These are phyloP conservation scores for Brachyptera putata DNA, from an alignment of 2,888 invertebrate genomes.

Conservation along the genomic window DNA sequence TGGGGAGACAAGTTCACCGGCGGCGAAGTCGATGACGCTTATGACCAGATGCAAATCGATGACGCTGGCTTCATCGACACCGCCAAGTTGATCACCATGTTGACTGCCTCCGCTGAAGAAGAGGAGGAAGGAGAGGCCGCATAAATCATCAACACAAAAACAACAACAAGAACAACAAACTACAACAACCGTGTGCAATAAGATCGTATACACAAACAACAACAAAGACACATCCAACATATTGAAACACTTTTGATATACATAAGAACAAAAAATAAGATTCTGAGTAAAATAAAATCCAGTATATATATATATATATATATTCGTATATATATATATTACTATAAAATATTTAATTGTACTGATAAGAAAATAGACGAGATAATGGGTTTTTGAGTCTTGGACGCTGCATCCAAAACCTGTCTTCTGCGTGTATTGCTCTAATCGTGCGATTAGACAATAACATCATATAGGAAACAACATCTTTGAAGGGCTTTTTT, in stretches of 20 bases:
- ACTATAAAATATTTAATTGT: not conserved
- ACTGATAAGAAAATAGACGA: constrained; percentile 3
- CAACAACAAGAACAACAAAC: not conserved
- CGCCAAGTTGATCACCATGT: constrained; percentile 77
- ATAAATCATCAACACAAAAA: constrained; percentile 24
- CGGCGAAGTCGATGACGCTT: constrained; percentile 87
- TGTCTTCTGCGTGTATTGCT: not conserved
- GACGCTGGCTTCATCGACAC: constrained; percentile 88
- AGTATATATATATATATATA: not conserved
- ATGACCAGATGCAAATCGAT: constrained; percentile 89
- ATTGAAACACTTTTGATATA: constrained; percentile 1
- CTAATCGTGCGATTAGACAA: not conserved
- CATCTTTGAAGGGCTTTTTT: not conserved
- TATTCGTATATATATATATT: no score
- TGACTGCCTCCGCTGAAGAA: constrained; percentile 81
- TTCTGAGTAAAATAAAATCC: constrained; percentile 7
- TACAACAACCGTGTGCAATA: not conserved
- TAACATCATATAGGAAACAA: not conserved
- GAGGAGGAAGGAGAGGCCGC: constrained; percentile 51
- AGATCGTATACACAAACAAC: not conserved
- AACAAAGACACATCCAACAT: constrained; percentile 8
- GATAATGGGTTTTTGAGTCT: constrained; percentile 8
- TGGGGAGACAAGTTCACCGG: constrained; percentile 90
- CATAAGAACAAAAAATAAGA: constrained; percentile 12
- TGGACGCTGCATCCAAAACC: not conserved